Evolutionary conservation across 23 tunicate genomes (phyloP), one percentile per base, ranked within the genome.

Genomic region (Halocynthia aurantium): DNA sequence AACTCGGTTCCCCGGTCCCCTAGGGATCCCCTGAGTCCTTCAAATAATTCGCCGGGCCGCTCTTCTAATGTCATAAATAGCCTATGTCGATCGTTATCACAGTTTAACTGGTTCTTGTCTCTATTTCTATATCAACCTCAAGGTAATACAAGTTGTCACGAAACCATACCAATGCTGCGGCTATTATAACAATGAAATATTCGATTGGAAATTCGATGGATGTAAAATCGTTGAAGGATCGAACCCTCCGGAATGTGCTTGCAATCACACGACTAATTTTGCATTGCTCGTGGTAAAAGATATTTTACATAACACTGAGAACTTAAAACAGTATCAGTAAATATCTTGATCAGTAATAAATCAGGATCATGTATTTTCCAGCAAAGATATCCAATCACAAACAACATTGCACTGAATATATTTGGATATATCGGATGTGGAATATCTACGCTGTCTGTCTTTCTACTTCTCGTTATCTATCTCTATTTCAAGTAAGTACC

Each of bases 251-350:
- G 9, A 40, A 9, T 65, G 70, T 65, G 70, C 22, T 15, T 65
- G 70, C 19, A 49, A 65, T 65, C 70, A 65, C 19, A 65, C 70
- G 31, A 65, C 70, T 65, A 65, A 65, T 65, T 65, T 65, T 65
- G 70, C 70, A 10, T 6, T 65, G 10, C 70, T 65, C 1, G 70
- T 65, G 19, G 70, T 65, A 65, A 65, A 15, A 65, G 22, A 65
- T 58, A 13, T 58, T 13, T 58, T 13, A 13, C 17, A 13, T 13
- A 58, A 58, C n/a, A 13, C 17, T 4, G n/a, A 13, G 15, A 58
- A 58, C n/a, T 58, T 58, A 58, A 58, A 13, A 13, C 2, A n/a
- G 63, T 13, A 58, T 13, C 2, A 13, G 15, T 15, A 58, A 58
- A 58, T n/a, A 58, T 13, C 63, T 15, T 13, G 63, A 58, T 13